These are phyloP conservation scores for Leptinotarsa juncta DNA, from an alignment of 2,888 invertebrate genomes.

Conservation along the genomic window DNA sequence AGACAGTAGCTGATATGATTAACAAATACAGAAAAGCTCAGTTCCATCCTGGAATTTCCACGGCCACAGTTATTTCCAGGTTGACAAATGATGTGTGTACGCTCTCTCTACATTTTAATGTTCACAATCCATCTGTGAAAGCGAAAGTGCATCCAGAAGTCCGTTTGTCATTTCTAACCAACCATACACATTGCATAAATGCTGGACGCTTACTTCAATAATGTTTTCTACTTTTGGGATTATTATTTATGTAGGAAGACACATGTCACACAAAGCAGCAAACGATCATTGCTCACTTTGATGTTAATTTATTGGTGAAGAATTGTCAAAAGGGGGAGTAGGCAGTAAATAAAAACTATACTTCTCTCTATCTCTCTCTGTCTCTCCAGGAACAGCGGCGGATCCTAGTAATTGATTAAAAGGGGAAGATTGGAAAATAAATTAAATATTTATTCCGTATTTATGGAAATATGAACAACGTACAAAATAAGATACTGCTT, in stretches of 20 bases:
- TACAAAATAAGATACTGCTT: too few relatives aligned
- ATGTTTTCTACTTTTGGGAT: slow-evolving; percentile 25
- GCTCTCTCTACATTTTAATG: slow-evolving; percentile 51
- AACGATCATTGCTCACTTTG: slow-evolving; percentile 37
- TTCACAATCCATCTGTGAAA: slow-evolving; percentile 58
- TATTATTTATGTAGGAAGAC: slow-evolving; percentile 36
- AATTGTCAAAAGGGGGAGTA: slow-evolving; percentile 20
- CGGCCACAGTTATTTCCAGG: slow-evolving; percentile 51
- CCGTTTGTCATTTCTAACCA: slow-evolving; percentile 51
- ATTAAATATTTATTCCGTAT: too few relatives aligned
- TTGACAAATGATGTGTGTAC: slow-evolving; percentile 60
- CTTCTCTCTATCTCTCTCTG: neutral
- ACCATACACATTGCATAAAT: slow-evolving; percentile 35
- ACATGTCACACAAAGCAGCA: slow-evolving; percentile 31
- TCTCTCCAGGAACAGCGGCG: neutral
- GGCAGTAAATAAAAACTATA: slow-evolving; percentile 1
- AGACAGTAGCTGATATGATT: neutral
- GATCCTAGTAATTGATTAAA: too few relatives aligned
- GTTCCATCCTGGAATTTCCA: neutral
- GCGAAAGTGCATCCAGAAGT: slow-evolving; percentile 45
- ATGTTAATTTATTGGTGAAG: slow-evolving; percentile 36
- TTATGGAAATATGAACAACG: too few relatives aligned
- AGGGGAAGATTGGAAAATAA: neutral
- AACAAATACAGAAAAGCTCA: slow-evolving; percentile 15
- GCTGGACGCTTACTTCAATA: slow-evolving; percentile 28